These are phyloP conservation scores for Equus przewalskii DNA, from an alignment of 2,113 vertebrate species.

Conservation along the genomic window DNA sequence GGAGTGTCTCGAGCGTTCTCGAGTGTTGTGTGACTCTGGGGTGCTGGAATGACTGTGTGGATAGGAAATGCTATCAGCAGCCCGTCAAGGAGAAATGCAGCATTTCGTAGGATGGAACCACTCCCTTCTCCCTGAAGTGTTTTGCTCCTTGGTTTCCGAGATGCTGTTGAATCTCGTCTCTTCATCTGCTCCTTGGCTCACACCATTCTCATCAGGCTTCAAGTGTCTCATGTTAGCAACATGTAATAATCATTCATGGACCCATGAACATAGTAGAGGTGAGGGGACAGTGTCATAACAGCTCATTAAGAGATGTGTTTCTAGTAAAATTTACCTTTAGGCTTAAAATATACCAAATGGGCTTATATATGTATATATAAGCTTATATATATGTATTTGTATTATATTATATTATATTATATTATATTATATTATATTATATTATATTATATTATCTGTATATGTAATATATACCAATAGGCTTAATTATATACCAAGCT, in stretches of 20 bases:
- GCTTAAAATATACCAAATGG: neutral
- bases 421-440: too few relatives aligned
- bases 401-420: too few relatives aligned
- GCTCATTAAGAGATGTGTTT: neutral
- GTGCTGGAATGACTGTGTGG: fast-evolving
- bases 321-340: neutral
- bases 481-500: neutral
- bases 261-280: fast-evolving
- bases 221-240: neutral
- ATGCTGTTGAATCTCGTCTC: fast-evolving
- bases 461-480: too few relatives aligned
- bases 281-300: neutral
- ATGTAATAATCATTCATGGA: too few relatives aligned
- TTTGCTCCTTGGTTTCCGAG: neutral
- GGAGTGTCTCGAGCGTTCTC: fast-evolving
- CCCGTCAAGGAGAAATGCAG: fast-evolving
- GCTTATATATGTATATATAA: too few relatives aligned
- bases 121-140: too few relatives aligned
- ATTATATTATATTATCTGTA: too few relatives aligned
- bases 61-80: fast-evolving
- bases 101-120: fast-evolving
- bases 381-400: too few relatives aligned
- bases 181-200: fast-evolving
- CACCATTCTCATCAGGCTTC: neutral
- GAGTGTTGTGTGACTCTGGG: neutral